Base-by-base conservation (phyloP, 2,797 vertebrate genomes). In the Spinibarbus caldwelli region DNA sequence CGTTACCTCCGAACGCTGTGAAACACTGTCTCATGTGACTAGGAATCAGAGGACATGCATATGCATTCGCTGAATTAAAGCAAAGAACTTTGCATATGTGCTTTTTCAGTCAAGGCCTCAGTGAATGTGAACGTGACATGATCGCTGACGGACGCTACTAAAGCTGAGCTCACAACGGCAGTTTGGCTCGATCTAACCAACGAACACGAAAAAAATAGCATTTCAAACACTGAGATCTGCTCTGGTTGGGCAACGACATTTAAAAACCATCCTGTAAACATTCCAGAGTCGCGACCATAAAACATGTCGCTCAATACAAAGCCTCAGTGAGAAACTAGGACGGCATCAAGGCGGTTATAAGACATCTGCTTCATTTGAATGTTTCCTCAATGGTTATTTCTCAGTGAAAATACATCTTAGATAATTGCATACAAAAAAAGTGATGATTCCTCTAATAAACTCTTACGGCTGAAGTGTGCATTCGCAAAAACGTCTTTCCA, bases 371-470 rank as follows among this genome's bases (percentile, higher is more conserved):
- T 29, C n/a, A 17, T 21, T 12, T 2, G 23, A 31, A 9, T 11
- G 23, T 43, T 41, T 45, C n/a, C 23, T 64, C 26, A 64, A 6
- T 29, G 12, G 9, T 6, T 34, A 66, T 66, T 34, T 72, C 57
- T 59, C 45, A 6, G 43, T 21, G 14, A 11, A 75, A 52, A 75
- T 52, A 52, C 6, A 4, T 23, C 11, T 52, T 4, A 4, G 19
- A 75, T 52, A 75, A 23, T 36, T 75, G 71, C 71, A 75, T 73
- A 73, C 49, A 49, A 31, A 66, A 66, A 31, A n/a, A 29, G 59
- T 10, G 43, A 29, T 1, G 8, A 12, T 31, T 47, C 7, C 71
- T 75, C 72, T 75, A 12, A 31, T 34, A n/a, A 66, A 66, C 62
- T 17, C 62, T 64, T 29, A 17, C 14, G 2, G 62, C 5, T 31